Evolutionary conservation across 2,888 invertebrate species (phyloP).

Genomic region (Poecilobothrus nobilitatus): DNA sequence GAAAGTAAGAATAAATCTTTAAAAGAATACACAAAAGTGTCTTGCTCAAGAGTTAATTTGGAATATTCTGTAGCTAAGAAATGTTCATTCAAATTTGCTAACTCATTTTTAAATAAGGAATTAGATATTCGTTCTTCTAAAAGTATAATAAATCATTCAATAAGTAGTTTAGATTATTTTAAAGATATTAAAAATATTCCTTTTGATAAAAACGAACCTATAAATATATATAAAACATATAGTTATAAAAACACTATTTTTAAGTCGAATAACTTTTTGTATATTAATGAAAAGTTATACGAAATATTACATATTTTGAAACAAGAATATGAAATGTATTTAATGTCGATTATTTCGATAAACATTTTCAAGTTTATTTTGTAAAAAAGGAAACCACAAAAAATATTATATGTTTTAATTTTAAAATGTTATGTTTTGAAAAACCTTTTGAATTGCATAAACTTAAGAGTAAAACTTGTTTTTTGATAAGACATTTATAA

Average conservation of each 20-base stretch:
- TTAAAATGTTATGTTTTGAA: background rate
- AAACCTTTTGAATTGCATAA: background rate
- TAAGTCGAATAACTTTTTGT: conserved; percentile 8
- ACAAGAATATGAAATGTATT: background rate
- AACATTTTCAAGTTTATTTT: background rate
- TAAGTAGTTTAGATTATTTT: background rate
- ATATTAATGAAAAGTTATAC: conserved; percentile 7
- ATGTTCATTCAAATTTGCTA: conserved; percentile 9
- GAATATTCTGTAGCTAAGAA: conserved; percentile 11
- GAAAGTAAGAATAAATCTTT: conserved; percentile 11
- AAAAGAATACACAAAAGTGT: conserved; percentile 9
- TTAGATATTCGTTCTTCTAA: background rate
- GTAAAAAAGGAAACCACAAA: background rate
- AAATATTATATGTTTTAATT: background rate
- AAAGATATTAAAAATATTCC: background rate
- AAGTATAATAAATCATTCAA: background rate
- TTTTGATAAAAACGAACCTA: background rate
- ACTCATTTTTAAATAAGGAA: background rate
- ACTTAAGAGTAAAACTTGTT: no score
- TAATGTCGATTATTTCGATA: conserved; percentile 4
- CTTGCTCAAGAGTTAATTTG: conserved; percentile 10
- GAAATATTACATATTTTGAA: conserved; percentile 8
- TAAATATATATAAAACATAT: background rate
- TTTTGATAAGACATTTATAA: no score
- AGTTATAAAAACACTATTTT: conserved; percentile 2